Conservation (phyloP, 1,140 invertebrate genomes). For the Mya arenaria region DNA sequence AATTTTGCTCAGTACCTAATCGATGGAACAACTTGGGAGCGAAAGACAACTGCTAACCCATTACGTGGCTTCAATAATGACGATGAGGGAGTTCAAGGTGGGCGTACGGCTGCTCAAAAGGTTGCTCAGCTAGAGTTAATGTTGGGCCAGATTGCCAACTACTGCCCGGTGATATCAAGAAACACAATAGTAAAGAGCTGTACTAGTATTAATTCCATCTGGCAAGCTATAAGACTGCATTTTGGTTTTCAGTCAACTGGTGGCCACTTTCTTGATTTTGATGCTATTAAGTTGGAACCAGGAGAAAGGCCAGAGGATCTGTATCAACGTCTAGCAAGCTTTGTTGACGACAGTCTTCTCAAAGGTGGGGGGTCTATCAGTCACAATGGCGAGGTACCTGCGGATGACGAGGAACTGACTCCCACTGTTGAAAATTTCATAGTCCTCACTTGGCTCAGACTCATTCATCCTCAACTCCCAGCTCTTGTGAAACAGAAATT, state of each 20-base stretch:
- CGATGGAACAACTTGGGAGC: slow-evolving; percentile 28
- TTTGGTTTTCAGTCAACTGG: slow-evolving; percentile 62
- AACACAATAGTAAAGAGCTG: slow-evolving; percentile 54
- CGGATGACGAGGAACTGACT: slow-evolving; percentile 58
- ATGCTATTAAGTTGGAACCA: slow-evolving; percentile 51
- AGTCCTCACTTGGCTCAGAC: slow-evolving; percentile 60
- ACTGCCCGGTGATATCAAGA: slow-evolving; percentile 54
- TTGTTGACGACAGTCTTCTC: slow-evolving; percentile 63
- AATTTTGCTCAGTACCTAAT: slow-evolving; percentile 43
- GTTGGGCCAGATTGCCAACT: slow-evolving; percentile 61
- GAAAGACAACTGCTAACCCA: slow-evolving; percentile 29
- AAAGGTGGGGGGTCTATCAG: slow-evolving; percentile 6
- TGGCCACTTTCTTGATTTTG: slow-evolving; percentile 49
- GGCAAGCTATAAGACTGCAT: slow-evolving; percentile 57
- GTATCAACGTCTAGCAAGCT: slow-evolving; percentile 42
- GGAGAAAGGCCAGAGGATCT: slow-evolving; percentile 59
- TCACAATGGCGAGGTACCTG: slow-evolving; percentile 45
- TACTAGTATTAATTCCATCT: slow-evolving; percentile 58
- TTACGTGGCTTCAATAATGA: slow-evolving; percentile 25
- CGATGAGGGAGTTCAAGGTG: slow-evolving; percentile 6
- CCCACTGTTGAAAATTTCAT: slow-evolving; percentile 64
- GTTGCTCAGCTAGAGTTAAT: slow-evolving; percentile 47
- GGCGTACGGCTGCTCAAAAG: slow-evolving; percentile 47
- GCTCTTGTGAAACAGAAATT: slow-evolving; percentile 62
- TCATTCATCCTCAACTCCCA: slow-evolving; percentile 59